phyloP scores from a whole-genome alignment of 2,113 vertebrate genomes.

The Pavo muticus region DNA sequence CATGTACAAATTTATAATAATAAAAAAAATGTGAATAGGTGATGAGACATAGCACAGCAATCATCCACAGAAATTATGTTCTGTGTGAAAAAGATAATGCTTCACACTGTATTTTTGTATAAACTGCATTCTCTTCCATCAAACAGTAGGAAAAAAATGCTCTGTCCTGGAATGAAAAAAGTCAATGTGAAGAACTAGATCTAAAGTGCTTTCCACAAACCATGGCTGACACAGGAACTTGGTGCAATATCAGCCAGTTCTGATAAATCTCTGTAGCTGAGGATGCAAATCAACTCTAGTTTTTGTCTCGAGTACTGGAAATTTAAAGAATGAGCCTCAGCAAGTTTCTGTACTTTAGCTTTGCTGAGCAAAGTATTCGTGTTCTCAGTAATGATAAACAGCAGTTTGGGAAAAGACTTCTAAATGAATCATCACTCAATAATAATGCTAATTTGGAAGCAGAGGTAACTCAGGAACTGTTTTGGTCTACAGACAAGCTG shows the following conservation, averaged over 20 bases:
- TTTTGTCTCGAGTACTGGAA: conserved; percentile 37
- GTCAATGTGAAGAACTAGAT: neutral
- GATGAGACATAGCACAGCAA: neutral
- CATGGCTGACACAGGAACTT: neutral
- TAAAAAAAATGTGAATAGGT: neutral
- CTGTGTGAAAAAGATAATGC: neutral
- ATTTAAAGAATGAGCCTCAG: conserved; percentile 30
- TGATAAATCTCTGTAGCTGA: neutral
- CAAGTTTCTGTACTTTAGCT: conserved; percentile 20
- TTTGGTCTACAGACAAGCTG: neutral
- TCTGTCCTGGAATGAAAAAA: neutral
- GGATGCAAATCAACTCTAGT: conserved; percentile 25
- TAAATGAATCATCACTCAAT: neutral
- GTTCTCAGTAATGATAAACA: conserved; percentile 11
- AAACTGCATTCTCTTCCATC: neutral
- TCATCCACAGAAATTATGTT: neutral
- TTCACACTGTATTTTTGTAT: neutral
- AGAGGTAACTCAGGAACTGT: neutral
- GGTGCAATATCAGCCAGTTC: neutral
- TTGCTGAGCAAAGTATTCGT: conserved; percentile 13
- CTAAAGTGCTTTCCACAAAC: neutral
- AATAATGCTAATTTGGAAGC: neutral
- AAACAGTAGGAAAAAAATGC: neutral
- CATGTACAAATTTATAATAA: neutral
- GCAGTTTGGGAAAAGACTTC: conserved; percentile 26